phyloP scores from a whole-genome alignment of 2,797 vertebrate species.

The Pseudomugil gertrudae region DNA sequence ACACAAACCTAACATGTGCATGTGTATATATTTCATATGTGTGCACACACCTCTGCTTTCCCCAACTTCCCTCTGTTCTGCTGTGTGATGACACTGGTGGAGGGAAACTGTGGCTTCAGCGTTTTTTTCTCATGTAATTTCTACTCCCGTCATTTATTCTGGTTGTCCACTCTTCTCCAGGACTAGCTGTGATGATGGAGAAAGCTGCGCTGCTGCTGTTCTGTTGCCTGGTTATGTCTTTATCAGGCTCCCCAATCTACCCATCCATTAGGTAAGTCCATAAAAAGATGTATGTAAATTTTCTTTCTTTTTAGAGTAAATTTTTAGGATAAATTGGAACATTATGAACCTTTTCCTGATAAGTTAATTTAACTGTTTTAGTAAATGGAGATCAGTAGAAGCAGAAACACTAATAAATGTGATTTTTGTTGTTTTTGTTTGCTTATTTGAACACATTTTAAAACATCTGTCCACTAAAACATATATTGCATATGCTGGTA shows the following conservation, averaged over 20 bases:
- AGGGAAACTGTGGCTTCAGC: slow-evolving; percentile 65
- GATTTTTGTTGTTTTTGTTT: background rate
- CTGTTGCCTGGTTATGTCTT: slow-evolving; percentile 84
- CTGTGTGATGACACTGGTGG: slow-evolving; percentile 45
- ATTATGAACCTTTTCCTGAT: slow-evolving; percentile 1
- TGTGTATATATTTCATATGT: background rate
- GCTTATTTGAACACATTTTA: background rate
- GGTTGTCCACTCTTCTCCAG: slow-evolving; percentile 57
- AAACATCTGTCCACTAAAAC: background rate
- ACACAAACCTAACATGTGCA: background rate
- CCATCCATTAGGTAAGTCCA: slow-evolving; percentile 87
- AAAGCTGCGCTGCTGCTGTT: slow-evolving; percentile 86
- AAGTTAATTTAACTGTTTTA: slow-evolving; percentile 1
- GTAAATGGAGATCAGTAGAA: background rate
- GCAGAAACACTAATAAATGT: slow-evolving; percentile 17
- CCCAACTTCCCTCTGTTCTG: slow-evolving; percentile 42
- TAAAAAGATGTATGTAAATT: background rate
- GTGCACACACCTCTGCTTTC: slow-evolving; percentile 12
- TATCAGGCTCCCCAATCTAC: slow-evolving; percentile 82
- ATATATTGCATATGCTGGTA: background rate
- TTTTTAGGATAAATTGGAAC: slow-evolving; percentile 9
- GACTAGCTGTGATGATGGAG: slow-evolving; percentile 82
- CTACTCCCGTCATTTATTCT: slow-evolving; percentile 57
- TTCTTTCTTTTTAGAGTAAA: background rate
- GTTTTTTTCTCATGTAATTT: slow-evolving; percentile 69